A percentile compares a stretch with the other conserved stretches of the same genome.
Conservation (phyloP, 2,888 invertebrate genomes). For the Leptopilina drosophilae region DNA sequence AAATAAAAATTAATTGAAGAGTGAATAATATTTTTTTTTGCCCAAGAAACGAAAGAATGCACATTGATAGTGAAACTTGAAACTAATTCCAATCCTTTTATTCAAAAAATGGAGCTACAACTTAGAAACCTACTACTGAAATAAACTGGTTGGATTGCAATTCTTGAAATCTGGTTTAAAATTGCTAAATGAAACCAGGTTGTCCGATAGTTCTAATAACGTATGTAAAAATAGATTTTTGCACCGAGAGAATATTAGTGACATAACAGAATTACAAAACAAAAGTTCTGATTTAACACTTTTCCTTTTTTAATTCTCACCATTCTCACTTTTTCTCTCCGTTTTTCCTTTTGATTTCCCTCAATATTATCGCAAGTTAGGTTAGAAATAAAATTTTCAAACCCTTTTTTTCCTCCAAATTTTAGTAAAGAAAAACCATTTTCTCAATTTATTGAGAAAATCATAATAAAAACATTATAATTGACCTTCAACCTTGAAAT, state of each 20-base stretch:
- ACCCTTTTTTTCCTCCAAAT: not conserved
- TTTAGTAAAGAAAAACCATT: not conserved
- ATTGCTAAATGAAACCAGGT: constrained; percentile 25
- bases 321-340: too few species aligned
- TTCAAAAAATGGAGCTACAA: not conserved
- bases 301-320: not conserved
- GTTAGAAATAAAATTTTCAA: not conserved
- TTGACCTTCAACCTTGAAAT: constrained; percentile 15
- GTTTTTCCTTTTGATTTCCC: not conserved
- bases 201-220: constrained; percentile 14
- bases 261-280: not conserved
- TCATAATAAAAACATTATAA: not conserved
- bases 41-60: not conserved
- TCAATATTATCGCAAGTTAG: not conserved
- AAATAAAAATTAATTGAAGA: too few species aligned
- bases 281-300: not conserved
- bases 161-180: constrained; percentile 15
- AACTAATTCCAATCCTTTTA: constrained; percentile 16
- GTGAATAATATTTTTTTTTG: not conserved
- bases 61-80: not conserved
- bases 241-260: not conserved
- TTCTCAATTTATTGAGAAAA: not conserved
- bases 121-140: not conserved
- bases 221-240: constrained; percentile 1
- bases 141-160: constrained; percentile 16